A percentile compares a stretch with the other conserved stretches of the same genome.
Evolutionary conservation across 2,888 invertebrate species (phyloP).

Genomic region (Selenia dentaria): DNA sequence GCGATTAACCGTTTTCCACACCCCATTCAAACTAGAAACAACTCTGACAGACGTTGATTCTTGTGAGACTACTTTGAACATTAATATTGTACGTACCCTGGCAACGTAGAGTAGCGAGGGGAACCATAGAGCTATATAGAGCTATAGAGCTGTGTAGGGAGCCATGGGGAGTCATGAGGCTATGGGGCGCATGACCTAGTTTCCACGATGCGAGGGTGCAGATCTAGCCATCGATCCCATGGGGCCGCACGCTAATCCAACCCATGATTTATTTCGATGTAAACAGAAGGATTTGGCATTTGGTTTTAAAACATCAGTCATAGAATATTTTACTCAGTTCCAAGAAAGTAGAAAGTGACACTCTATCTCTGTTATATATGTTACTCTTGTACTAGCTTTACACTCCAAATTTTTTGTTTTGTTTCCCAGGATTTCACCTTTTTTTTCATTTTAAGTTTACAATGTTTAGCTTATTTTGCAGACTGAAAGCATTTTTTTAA

Average conservation of each 20-base stretch:
- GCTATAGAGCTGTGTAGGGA: neutral
- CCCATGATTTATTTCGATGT: constrained; percentile 23
- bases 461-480: too few relatives aligned
- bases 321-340: too few relatives aligned
- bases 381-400: too few relatives aligned
- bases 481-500: too few relatives aligned
- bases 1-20: neutral
- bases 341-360: too few relatives aligned
- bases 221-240: constrained; percentile 70
- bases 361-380: too few relatives aligned
- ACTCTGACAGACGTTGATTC: constrained; percentile 16
- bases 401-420: too few relatives aligned
- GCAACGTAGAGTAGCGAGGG: constrained; percentile 47
- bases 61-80: constrained; percentile 16
- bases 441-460: too few relatives aligned
- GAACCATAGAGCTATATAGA: constrained; percentile 37
- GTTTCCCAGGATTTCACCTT: too few relatives aligned
- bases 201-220: constrained; percentile 58
- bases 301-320: constrained; percentile 1
- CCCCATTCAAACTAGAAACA: neutral
- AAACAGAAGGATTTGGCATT: constrained; percentile 15
- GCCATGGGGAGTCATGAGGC: constrained; percentile 2
- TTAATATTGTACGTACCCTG: constrained; percentile 31
- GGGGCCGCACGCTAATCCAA: constrained; percentile 38
- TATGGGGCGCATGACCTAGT: constrained; percentile 74